Conservation (phyloP, 2,113 vertebrate genomes). For the Charadrius vociferus region DNA sequence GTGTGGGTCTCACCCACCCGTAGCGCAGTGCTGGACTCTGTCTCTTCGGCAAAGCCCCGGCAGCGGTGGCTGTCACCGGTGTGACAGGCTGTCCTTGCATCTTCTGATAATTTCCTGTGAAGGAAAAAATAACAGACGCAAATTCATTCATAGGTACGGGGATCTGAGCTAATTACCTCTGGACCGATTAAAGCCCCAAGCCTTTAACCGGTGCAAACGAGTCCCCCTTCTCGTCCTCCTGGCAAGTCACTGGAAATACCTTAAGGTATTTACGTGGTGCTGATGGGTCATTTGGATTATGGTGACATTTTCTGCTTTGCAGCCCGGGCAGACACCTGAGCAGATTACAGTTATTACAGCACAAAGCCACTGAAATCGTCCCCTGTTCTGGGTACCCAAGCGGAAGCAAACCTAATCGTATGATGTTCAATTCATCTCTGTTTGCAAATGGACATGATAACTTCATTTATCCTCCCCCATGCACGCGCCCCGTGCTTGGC, state of each 20-base stretch:
- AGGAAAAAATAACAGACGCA: rapidly evolving
- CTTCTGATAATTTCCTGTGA: rapidly evolving
- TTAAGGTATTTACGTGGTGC: not conserved
- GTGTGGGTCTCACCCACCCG: rapidly evolving
- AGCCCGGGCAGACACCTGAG: not conserved
- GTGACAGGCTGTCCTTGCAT: rapidly evolving
- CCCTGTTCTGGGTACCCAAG: not conserved
- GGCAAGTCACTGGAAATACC: not conserved
- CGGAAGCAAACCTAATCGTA: rapidly evolving
- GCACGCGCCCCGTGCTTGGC: rapidly evolving
- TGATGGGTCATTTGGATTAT: not conserved
- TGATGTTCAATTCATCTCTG: not conserved
- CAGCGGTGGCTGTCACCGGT: rapidly evolving
- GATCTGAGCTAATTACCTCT: not conserved
- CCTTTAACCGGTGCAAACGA: not conserved
- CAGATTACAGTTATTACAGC: not conserved
- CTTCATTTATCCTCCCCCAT: not conserved
- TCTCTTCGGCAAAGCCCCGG: not conserved
- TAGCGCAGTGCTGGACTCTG: not conserved
- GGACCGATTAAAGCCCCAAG: not conserved
- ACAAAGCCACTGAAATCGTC: not conserved
- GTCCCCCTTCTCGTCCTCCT: not conserved
- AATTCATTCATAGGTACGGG: not conserved
- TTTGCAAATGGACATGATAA: not conserved
- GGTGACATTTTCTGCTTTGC: not conserved